phyloP scores from a whole-genome alignment of 1,140 invertebrate species.

The Vanessa atalanta region DNA sequence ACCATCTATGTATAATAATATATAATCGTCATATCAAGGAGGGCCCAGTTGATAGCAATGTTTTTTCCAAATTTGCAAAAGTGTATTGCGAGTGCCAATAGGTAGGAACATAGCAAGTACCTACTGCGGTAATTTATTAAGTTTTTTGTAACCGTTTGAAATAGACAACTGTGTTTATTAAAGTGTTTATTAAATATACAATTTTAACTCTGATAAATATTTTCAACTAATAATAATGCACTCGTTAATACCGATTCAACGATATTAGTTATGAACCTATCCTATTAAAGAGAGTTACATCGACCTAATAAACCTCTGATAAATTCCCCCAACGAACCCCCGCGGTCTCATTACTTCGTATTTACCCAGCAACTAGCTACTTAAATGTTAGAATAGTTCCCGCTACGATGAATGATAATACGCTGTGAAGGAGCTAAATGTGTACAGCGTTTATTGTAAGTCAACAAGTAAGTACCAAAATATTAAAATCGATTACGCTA shows the following conservation, averaged over 20 bases:
- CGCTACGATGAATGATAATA: constrained; percentile 14
- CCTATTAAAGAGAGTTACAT: not conserved
- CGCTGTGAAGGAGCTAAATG: not conserved
- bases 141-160: no score
- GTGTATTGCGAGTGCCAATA: no score
- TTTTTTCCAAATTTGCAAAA: no score
- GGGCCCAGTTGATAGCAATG: no score
- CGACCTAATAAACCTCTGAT: constrained; percentile 13
- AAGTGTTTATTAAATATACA: no score
- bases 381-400: not conserved
- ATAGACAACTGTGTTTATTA: no score
- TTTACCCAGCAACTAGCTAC: constrained; percentile 10
- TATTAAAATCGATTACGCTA: constrained; percentile 2
- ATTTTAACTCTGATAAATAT: no score
- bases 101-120: no score
- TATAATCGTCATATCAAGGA: no score
- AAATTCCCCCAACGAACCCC: constrained; percentile 7
- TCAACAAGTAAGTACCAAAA: constrained; percentile 6
- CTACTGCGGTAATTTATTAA: no score
- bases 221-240: no score
- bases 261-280: not conserved
- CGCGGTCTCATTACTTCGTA: constrained; percentile 14
- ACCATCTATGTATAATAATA: no score
- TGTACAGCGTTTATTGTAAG: not conserved
- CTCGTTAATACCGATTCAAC: not conserved